Evolutionary conservation across 2,888 invertebrate species (phyloP).

Genomic region (Plutella xylostella): DNA sequence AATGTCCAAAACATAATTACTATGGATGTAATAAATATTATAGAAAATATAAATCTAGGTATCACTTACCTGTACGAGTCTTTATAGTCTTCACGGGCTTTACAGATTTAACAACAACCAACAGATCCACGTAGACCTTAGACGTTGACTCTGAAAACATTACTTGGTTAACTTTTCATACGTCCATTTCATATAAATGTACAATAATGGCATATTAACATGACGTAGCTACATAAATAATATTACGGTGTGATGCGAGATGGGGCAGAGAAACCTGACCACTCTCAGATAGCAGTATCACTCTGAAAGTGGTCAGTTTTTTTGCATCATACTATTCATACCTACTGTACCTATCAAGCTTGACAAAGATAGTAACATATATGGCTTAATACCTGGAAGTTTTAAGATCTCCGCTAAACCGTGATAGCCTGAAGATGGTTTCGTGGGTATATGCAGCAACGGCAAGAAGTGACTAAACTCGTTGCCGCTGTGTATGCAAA

Average conservation of each 20-base stretch:
- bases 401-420: conserved; percentile 67
- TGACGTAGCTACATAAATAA: no score
- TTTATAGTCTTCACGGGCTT: conserved; percentile 72
- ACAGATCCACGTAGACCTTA: conserved; percentile 71
- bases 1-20: not conserved
- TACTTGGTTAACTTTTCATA: no score
- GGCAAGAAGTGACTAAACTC: conserved; percentile 53
- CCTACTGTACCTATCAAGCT: no score
- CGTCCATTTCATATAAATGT: no score
- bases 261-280: no score
- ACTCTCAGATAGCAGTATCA: no score
- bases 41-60: not conserved
- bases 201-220: no score
- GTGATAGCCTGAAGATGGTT: conserved; percentile 66
- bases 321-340: no score
- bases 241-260: no score
- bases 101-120: conserved; percentile 76
- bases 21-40: not conserved
- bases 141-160: conserved; percentile 41
- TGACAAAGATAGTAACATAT: no score
- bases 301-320: no score
- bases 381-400: conserved; percentile 36
- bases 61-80: conserved; percentile 62
- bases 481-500: conserved; percentile 70
- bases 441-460: conserved; percentile 74